Evolutionary conservation across 37 sponge, comb jelly and placozoan genomes (phyloP).

Genomic region (Corticium candelabrum): DNA sequence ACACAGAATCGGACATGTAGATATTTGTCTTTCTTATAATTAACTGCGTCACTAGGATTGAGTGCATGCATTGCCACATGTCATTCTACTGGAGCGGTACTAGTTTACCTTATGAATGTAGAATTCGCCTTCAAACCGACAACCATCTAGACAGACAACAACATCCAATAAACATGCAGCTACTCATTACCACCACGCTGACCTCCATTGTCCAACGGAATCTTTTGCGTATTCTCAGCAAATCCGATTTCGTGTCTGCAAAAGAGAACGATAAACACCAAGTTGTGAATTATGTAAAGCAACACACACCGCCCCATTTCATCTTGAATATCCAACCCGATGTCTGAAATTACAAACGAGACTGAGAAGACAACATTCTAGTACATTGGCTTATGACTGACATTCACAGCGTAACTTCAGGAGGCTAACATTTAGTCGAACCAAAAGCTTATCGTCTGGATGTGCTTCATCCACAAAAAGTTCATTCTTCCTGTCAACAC

Average conservation of each 20-base stretch:
- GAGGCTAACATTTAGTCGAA: slow-evolving; percentile 6
- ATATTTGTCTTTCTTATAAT: no score
- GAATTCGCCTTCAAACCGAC: slow-evolving; percentile 21
- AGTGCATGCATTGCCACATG: no score
- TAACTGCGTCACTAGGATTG: no score
- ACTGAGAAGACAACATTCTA: no score
- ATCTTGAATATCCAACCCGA: slow-evolving; percentile 29
- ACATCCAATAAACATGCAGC: no score
- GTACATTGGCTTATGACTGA: background rate
- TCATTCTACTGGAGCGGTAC: background rate
- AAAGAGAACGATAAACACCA: background rate
- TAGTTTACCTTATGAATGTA: slow-evolving; percentile 16
- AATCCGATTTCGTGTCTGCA: slow-evolving; percentile 26
- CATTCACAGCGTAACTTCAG: slow-evolving; percentile 15
- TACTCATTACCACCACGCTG: background rate
- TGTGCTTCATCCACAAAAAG: slow-evolving; percentile 19
- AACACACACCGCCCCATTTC: slow-evolving; percentile 27
- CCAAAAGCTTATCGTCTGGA: slow-evolving; percentile 11
- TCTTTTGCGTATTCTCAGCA: slow-evolving; percentile 12
- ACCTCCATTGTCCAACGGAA: slow-evolving; percentile 19
- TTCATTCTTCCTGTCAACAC: slow-evolving; percentile 7
- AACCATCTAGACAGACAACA: slow-evolving; percentile 11
- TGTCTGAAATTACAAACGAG: slow-evolving; percentile 1
- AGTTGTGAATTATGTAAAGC: background rate
- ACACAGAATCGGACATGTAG: no score